phyloP scores from a whole-genome alignment of 2,113 vertebrate genomes.

The Tychaedon coryphoeus region DNA sequence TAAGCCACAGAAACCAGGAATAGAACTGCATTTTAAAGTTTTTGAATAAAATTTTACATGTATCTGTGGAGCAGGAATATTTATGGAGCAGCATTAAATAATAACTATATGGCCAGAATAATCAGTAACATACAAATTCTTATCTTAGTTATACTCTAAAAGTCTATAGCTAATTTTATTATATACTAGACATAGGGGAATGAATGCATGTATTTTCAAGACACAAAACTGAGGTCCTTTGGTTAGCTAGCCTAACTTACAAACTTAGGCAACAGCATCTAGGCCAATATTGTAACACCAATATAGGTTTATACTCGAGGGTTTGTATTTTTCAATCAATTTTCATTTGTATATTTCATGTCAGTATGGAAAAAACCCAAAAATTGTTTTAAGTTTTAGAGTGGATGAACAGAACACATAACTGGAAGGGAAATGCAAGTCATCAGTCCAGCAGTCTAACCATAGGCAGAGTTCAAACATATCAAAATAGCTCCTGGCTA shows the following conservation, averaged over 20 bases:
- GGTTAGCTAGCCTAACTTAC: background rate
- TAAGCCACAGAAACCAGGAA: background rate
- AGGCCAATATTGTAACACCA: background rate
- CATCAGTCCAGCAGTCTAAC: background rate
- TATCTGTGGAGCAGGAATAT: background rate
- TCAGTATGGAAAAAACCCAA: background rate
- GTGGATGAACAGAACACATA: background rate
- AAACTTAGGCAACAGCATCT: background rate
- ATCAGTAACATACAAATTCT: background rate
- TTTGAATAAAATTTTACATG: background rate
- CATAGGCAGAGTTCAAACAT: background rate
- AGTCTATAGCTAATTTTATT: background rate
- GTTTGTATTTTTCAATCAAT: background rate
- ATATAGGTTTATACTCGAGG: accelerated
- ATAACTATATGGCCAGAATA: background rate
- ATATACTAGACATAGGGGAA: background rate
- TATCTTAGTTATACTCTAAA: background rate
- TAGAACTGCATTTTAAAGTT: background rate
- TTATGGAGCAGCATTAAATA: background rate
- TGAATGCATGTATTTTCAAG: background rate
- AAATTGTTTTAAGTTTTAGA: background rate
- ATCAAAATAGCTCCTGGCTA: background rate
- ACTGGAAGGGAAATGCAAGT: background rate
- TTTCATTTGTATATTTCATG: background rate
- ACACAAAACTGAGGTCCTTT: background rate